phyloP scores from a whole-genome alignment of 2,113 vertebrate genomes.

The Bos javanicus region DNA sequence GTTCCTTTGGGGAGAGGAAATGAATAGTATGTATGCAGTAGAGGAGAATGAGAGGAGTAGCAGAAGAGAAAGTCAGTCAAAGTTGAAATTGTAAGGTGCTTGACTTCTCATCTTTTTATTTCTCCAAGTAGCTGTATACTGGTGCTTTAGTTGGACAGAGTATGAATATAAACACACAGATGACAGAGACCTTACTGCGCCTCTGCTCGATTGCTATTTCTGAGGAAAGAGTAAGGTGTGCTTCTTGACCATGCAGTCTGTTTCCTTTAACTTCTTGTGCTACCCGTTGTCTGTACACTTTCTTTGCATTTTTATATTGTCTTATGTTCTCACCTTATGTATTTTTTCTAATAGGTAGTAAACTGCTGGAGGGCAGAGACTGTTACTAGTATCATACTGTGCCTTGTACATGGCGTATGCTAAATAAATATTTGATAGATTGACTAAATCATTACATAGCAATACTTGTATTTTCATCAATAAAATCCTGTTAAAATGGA shows the following conservation, averaged over 20 bases:
- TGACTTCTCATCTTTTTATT: background rate
- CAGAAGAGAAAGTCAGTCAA: background rate
- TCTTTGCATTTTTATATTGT: background rate
- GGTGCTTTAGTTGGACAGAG: background rate
- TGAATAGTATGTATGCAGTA: background rate
- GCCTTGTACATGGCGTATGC: background rate
- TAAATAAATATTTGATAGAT: slow-evolving; percentile 21
- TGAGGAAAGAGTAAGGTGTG: background rate
- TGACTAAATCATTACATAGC: background rate
- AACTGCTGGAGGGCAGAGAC: background rate
- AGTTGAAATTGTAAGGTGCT: background rate
- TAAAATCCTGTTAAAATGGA: background rate
- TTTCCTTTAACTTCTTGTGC: background rate
- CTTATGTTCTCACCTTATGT: background rate
- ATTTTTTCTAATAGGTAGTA: background rate
- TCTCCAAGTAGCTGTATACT: background rate
- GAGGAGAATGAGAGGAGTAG: background rate
- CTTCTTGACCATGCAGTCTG: background rate
- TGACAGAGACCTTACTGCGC: background rate
- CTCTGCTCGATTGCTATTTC: slow-evolving; percentile 18
- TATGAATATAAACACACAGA: background rate
- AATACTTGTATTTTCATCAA: background rate
- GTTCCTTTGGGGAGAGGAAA: background rate
- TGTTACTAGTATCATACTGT: background rate
- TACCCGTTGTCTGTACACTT: background rate